Evolutionary conservation across 1,140 invertebrate genomes (phyloP), one percentile per base, ranked within the genome.

Genomic region (Cydia splendana): DNA sequence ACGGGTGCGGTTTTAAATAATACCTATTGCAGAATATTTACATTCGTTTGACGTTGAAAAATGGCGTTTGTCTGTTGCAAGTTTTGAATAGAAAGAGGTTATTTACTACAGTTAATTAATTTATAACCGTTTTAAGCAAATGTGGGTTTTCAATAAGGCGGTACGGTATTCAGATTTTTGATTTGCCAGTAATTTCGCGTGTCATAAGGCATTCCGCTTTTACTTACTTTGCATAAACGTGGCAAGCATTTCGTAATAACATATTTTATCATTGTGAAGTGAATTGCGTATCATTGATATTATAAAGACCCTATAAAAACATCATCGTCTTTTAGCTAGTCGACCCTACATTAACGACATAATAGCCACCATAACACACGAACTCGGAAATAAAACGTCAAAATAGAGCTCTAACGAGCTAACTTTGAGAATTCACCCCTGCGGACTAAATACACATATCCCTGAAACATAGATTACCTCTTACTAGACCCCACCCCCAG

Each of bases 371-470:
- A 53, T 53, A 18, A 53, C 51, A 53, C 51, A 53, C 51, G n/a
- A 18, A 53, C 51, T 4, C 13, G 7, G n/a, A 18, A 53, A 53
- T 53, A 53, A 53, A 53, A 53, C 51, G n/a, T 53, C 51, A 53
- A 53, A 53, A 53, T 18, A 53, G 2, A 53, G 15, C 51, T n/a
- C 51, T 53, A 53, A 53, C 15, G 51, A 53, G 13, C 51, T 53
- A 53, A 53, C 51, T 53, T 53, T 53, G 15, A 53, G 51, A 53
- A 53, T 53, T n/a, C 51, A 53, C 51, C 51, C 51, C 51, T 53
- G 51, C 51, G 51, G 15, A 53, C 51, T 53, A 18, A 53, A 53
- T 53, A n/a, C 51, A 18, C 51, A 18, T 53, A 9, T 53, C 51
- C 51, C 51, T 53, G 51, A 7, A 53, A n/a, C 5, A 53, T 18